Percentiles rank a stretch among this genome's conserved stretches.
Evolutionary conservation across 1,140 invertebrate genomes (phyloP).

Genomic region (Drosophila triauraria): DNA sequence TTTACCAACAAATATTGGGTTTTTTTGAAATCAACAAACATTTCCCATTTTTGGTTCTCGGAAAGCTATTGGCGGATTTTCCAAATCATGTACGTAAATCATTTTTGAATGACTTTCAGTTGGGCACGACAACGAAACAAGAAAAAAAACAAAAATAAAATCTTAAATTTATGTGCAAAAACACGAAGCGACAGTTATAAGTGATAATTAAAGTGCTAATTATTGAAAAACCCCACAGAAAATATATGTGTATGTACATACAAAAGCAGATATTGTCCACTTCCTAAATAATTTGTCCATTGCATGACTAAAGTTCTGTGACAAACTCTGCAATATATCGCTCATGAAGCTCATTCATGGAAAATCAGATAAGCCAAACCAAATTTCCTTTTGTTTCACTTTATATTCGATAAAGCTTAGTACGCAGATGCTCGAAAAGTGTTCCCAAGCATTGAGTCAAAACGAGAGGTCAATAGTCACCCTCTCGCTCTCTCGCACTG

Average conservation of each 20-base stretch:
- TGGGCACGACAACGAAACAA: neutral
- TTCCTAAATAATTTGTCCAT: slow-evolving; percentile 43
- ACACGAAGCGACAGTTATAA: slow-evolving; percentile 52
- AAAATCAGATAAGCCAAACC: slow-evolving; percentile 19
- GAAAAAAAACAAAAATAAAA: slow-evolving; percentile 3
- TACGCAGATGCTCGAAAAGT: no score
- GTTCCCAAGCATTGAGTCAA: no score
- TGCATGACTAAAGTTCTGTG: slow-evolving; percentile 35
- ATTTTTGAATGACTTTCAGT: slow-evolving; percentile 16
- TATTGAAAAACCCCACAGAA: slow-evolving; percentile 30
- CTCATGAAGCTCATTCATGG: slow-evolving; percentile 17
- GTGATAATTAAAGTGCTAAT: slow-evolving; percentile 66
- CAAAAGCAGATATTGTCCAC: slow-evolving; percentile 2
- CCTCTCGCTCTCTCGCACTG: no score
- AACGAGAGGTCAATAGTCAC: no score
- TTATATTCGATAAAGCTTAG: slow-evolving; percentile 4
- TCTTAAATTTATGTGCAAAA: slow-evolving; percentile 25
- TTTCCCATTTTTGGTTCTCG: slow-evolving; percentile 9
- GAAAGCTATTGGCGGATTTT: slow-evolving; percentile 37
- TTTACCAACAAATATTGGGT: slow-evolving; percentile 15
- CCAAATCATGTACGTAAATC: slow-evolving; percentile 56
- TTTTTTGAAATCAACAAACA: slow-evolving; percentile 1
- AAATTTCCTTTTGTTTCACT: slow-evolving; percentile 5
- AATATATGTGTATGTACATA: neutral
- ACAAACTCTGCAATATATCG: slow-evolving; percentile 10